These are phyloP conservation scores for Zaprionus capensis DNA, from an alignment of 1,140 invertebrate genomes.

Conservation along the genomic window DNA sequence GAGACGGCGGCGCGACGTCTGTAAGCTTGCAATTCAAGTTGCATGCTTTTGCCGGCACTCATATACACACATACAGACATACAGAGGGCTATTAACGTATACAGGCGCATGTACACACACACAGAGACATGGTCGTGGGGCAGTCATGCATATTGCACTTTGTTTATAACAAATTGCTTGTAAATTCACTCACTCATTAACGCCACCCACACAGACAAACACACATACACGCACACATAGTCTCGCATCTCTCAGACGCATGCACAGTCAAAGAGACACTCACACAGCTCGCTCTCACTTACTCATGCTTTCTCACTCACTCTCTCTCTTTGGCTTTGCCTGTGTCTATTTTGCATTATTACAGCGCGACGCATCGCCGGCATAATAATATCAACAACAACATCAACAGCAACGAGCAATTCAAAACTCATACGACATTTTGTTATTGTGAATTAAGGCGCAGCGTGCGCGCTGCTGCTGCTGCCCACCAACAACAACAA, in stretches of 20 bases:
- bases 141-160: slow-evolving; percentile 49
- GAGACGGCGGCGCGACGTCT: slow-evolving; percentile 46
- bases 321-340: slow-evolving; percentile 30
- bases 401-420: slow-evolving; percentile 12
- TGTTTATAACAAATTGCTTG: slow-evolving; percentile 63
- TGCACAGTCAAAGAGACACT: slow-evolving; percentile 19
- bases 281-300: slow-evolving; percentile 34
- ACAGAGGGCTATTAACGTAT: neutral
- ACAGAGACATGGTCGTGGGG: neutral
- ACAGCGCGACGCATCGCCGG: slow-evolving; percentile 46
- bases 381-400: slow-evolving; percentile 32
- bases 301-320: slow-evolving; percentile 39
- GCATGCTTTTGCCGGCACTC: slow-evolving; percentile 43
- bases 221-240: slow-evolving; percentile 11
- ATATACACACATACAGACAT: neutral
- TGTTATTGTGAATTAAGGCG: slow-evolving; percentile 44
- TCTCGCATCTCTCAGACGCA: slow-evolving; percentile 33
- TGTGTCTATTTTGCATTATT: slow-evolving; percentile 50
- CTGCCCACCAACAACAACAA: slow-evolving; percentile 21
- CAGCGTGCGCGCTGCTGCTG: slow-evolving; percentile 46
- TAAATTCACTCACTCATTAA: slow-evolving; percentile 39
- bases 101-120: neutral
- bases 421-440: slow-evolving; percentile 35
- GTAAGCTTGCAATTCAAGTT: slow-evolving; percentile 43
- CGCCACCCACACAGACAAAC: slow-evolving; percentile 37